These are phyloP conservation scores for Nebria ingens DNA, from an alignment of 1,140 invertebrate species.

Conservation along the genomic window DNA sequence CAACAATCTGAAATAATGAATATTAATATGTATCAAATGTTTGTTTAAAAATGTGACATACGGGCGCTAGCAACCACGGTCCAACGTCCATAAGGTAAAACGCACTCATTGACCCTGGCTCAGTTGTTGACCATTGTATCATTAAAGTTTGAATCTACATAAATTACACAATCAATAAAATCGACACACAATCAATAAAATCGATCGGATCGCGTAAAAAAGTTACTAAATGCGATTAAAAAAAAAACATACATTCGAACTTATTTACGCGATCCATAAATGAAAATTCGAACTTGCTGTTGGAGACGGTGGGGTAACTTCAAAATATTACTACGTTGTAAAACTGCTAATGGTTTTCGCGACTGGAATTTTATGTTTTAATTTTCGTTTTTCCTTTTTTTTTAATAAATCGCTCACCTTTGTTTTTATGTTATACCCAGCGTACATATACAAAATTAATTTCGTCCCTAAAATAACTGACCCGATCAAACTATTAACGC, in stretches of 20 bases:
- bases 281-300: neutral
- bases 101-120: neutral
- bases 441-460: neutral
- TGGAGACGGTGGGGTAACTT: neutral
- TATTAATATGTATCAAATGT: neutral
- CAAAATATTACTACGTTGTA: neutral
- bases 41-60: neutral
- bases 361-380: neutral
- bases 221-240: neutral
- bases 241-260: neutral
- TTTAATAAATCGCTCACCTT: neutral
- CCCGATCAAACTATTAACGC: neutral
- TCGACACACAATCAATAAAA: neutral
- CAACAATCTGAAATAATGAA: neutral
- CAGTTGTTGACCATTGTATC: neutral
- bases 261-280: neutral
- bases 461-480: neutral
- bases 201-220: neutral
- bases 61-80: neutral
- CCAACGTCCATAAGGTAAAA: neutral
- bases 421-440: neutral
- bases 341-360: neutral
- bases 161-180: too few relatives aligned
- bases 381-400: neutral
- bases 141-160: neutral